These are phyloP conservation scores for Smittia aterrima DNA, from an alignment of 2,888 invertebrate genomes.

Conservation along the genomic window DNA sequence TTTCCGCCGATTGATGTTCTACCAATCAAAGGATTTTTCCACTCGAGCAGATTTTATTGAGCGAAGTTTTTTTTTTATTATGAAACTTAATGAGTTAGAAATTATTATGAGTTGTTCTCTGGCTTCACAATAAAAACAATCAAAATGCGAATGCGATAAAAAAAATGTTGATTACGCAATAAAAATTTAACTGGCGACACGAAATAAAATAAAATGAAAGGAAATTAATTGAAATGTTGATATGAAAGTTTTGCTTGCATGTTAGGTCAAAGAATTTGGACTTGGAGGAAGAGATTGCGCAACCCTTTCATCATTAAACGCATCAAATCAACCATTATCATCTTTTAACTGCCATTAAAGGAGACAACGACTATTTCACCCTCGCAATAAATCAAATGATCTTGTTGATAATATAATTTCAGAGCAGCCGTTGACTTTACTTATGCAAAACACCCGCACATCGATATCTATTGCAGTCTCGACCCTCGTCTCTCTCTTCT, in stretches of 20 bases:
- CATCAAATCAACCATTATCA: constrained; percentile 38
- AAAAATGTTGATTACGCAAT: background rate
- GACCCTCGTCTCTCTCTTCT: background rate
- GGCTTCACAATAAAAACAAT: constrained; percentile 8
- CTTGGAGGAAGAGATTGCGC: too few relatives aligned
- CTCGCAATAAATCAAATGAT: constrained; percentile 14
- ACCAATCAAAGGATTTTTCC: constrained; percentile 3
- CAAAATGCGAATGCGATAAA: background rate
- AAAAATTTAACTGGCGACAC: background rate
- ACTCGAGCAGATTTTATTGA: background rate
- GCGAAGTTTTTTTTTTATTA: background rate
- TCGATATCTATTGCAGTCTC: constrained; percentile 1
- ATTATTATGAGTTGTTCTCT: constrained; percentile 30
- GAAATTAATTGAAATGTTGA: too few relatives aligned
- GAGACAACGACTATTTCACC: background rate
- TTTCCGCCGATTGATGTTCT: background rate
- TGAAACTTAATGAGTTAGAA: constrained; percentile 37
- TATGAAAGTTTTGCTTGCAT: too few relatives aligned
- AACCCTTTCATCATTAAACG: constrained; percentile 36
- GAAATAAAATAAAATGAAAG: too few relatives aligned
- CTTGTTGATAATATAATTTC: background rate
- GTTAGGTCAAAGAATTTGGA: too few relatives aligned
- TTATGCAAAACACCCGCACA: constrained; percentile 34
- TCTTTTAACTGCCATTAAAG: background rate
- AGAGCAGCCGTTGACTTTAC: constrained; percentile 4